Percentiles rank a stretch among this genome's conserved stretches.
Evolutionary conservation across 1,140 invertebrate genomes (phyloP).

Genomic region (fruit fly (Drosophila melanogaster)): Release_6_plus_ISO1_MT NT_033779.5:7936501-7937000

Average conservation of each 20-base stretch:
- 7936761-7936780: constrained; percentile 13
- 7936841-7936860: background rate
- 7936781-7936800: constrained; percentile 65
- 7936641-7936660: constrained; percentile 51
- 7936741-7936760: constrained; percentile 1
- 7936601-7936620: constrained; percentile 41
- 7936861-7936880: background rate
- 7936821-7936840: background rate
- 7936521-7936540: constrained; percentile 24
- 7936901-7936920: constrained; percentile 47
- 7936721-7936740: constrained; percentile 17
- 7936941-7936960: constrained; percentile 32
- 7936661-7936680: constrained; percentile 47
- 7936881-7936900: constrained; percentile 28
- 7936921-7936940: constrained; percentile 31
- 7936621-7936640: constrained; percentile 80
- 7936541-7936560: constrained; percentile 80
- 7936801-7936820: constrained; percentile 66
- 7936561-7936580: constrained; percentile 83
- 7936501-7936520: constrained; percentile 8
- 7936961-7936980: constrained; percentile 49
- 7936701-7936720: constrained; percentile 17
- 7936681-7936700: constrained; percentile 28
- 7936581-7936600: constrained; percentile 68
- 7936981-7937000: constrained; percentile 33